A percentile compares a stretch with the other conserved stretches of the same genome.
Conservation (phyloP, 2,113 vertebrate genomes). For the Oxyruncus cristatus region DNA sequence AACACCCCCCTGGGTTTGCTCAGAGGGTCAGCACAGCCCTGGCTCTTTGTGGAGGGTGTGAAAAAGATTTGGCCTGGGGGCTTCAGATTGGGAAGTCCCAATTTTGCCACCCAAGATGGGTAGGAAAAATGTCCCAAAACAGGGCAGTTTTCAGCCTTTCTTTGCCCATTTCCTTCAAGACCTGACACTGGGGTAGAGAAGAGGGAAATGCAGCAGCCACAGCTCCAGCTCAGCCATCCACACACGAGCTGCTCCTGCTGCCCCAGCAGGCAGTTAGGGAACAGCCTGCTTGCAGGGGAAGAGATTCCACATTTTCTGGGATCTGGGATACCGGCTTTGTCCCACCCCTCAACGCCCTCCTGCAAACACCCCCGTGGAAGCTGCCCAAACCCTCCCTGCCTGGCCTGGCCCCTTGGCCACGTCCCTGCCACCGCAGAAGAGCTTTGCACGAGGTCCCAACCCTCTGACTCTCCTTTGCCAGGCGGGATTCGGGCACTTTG, state of each 20-base stretch:
- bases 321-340: neutral
- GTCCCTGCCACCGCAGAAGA: neutral
- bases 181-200: neutral
- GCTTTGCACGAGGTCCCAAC: neutral
- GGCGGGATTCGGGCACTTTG: neutral
- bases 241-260: fast-evolving
- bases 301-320: neutral
- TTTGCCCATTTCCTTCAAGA: neutral
- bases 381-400: neutral
- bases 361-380: neutral
- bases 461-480: neutral
- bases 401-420: neutral
- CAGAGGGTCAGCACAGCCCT: neutral
- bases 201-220: neutral
- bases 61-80: neutral
- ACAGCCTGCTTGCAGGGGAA: neutral
- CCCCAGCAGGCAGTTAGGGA: neutral
- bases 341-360: neutral
- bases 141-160: neutral
- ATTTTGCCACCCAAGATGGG: neutral
- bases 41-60: neutral
- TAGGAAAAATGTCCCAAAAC: neutral
- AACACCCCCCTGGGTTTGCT: neutral
- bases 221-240: neutral
- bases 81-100: neutral